Evolutionary conservation across 2,113 vertebrate genomes (phyloP).

Genomic region (Thomomys bottae): DNA sequence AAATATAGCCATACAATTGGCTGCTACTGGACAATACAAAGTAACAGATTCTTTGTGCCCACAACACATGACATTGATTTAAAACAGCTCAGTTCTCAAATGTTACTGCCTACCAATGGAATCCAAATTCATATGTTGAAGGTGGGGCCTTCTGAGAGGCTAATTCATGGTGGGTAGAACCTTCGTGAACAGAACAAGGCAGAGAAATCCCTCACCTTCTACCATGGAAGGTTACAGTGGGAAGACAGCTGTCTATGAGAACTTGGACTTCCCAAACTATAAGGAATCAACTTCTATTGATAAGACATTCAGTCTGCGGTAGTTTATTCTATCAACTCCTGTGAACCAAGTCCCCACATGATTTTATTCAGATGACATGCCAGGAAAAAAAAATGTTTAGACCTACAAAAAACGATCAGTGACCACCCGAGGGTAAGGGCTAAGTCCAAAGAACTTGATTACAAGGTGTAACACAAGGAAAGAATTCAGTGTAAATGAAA

Average conservation of each 20-base stretch:
- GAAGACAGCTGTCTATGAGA: not conserved
- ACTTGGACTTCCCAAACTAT: not conserved
- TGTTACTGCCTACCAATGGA: not conserved
- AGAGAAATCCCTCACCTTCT: not conserved
- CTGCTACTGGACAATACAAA: not conserved
- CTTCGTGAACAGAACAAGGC: not conserved
- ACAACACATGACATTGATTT: not conserved
- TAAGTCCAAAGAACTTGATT: not conserved
- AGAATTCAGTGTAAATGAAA: not conserved
- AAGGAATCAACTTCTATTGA: not conserved
- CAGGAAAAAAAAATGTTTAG: not conserved
- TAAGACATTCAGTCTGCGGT: not conserved
- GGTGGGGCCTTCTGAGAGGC: not conserved
- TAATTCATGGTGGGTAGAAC: not conserved
- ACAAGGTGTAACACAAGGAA: not conserved
- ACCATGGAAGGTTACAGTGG: not conserved
- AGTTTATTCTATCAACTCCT: not conserved
- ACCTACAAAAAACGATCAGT: not conserved
- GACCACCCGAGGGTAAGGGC: not conserved
- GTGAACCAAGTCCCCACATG: not conserved
- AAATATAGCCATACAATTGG: not conserved
- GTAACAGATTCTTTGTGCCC: not conserved
- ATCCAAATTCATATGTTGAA: not conserved
- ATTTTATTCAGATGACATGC: not conserved
- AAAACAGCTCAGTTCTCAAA: not conserved